Conservation (phyloP, 2,113 vertebrate genomes). For the Pandion haliaetus region DNA sequence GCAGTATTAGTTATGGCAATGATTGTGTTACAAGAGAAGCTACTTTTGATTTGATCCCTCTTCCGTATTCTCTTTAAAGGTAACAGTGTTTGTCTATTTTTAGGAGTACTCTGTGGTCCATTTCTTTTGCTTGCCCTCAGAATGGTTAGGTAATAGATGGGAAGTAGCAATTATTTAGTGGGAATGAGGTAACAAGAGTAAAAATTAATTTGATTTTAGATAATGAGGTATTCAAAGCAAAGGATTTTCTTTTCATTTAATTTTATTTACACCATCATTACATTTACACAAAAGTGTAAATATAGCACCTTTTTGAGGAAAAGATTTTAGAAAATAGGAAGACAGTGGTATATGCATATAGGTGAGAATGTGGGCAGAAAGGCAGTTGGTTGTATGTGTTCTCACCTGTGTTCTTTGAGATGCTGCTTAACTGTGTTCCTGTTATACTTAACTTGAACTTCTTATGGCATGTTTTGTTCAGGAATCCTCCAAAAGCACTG, state of each 20-base stretch:
- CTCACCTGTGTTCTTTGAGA: background rate
- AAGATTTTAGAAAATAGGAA: background rate
- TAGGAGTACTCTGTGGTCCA: background rate
- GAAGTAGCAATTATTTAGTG: background rate
- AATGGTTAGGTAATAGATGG: background rate
- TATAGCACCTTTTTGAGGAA: background rate
- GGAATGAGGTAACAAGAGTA: background rate
- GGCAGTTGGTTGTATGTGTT: background rate
- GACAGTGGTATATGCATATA: background rate
- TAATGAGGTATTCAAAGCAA: background rate
- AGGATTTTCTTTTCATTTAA: background rate
- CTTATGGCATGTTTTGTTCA: background rate
- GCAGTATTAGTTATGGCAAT: background rate
- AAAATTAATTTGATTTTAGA: background rate
- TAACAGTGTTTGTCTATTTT: background rate
- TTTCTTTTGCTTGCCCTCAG: background rate
- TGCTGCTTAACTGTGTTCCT: background rate
- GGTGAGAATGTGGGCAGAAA: background rate
- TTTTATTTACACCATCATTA: background rate
- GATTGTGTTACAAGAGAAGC: background rate
- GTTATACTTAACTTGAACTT: background rate
- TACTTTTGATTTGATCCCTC: background rate
- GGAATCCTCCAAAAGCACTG: constrained; percentile 90
- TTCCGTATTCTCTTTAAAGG: background rate
- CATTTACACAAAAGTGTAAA: background rate